Evolutionary conservation across 2,797 vertebrate species (phyloP).

Genomic region (Pantherophis vulpinus): DNA sequence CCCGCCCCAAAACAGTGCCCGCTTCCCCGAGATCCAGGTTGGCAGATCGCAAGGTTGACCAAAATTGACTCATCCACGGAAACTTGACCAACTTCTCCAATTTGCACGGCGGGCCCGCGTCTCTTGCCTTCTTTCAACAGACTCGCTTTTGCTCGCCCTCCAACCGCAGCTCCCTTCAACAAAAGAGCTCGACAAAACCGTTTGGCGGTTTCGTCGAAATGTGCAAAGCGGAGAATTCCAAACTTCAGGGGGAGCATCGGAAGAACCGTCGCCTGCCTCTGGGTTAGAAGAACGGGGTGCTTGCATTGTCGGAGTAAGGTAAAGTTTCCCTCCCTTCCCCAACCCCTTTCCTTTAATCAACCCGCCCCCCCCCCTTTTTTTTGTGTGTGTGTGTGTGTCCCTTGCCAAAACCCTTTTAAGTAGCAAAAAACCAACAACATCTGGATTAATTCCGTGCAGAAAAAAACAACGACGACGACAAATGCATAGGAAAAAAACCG

Average conservation of each 20-base stretch:
- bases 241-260: not conserved
- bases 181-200: not conserved
- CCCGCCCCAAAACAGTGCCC: not conserved
- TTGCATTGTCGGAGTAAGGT: no score
- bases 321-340: not conserved
- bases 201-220: not conserved
- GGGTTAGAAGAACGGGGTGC: not conserved
- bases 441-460: not conserved
- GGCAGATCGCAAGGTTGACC: not conserved
- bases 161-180: not conserved
- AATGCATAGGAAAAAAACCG: not conserved
- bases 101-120: no score
- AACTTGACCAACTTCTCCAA: not conserved
- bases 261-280: fast-evolving
- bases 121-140: not conserved
- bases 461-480: not conserved
- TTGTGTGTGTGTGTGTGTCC: no score
- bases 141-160: not conserved
- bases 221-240: no score
- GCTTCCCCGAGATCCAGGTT: not conserved
- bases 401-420: not conserved
- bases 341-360: not conserved
- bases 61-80: not conserved
- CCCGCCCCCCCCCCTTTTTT: not conserved
- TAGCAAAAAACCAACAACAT: not conserved